Evolutionary conservation across 1,140 invertebrate species (phyloP).

Genomic region (Mactra quadrangularis): DNA sequence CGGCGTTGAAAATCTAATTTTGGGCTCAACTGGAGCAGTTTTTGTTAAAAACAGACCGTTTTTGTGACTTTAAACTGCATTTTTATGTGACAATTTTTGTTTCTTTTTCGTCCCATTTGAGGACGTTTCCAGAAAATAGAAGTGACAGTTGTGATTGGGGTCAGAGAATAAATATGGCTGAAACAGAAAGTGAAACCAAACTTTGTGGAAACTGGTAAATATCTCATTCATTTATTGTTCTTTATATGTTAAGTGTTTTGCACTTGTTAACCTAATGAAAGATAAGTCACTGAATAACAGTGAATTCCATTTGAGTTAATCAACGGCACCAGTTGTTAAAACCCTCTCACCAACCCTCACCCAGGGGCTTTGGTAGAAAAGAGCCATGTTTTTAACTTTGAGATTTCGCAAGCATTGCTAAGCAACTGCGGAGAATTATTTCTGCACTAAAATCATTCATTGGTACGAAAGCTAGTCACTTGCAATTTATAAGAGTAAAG

Average conservation of each 20-base stretch:
- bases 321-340: background rate
- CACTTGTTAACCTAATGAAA: background rate
- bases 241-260: too few relatives aligned
- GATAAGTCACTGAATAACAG: too few relatives aligned
- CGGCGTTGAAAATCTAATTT: background rate
- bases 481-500: too few relatives aligned
- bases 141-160: background rate
- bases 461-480: too few relatives aligned
- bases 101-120: background rate
- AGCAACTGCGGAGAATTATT: too few relatives aligned
- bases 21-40: background rate
- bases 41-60: background rate
- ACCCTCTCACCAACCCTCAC: background rate
- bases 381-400: background rate
- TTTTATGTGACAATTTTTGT: background rate
- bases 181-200: conserved; percentile 67
- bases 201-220: conserved; percentile 75
- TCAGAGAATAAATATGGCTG: conserved; percentile 59
- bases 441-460: too few relatives aligned
- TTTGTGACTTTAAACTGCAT: background rate
- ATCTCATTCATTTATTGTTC: background rate
- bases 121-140: background rate
- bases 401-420: too few relatives aligned
- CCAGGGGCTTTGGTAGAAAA: background rate
- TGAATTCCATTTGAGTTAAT: background rate